These are phyloP conservation scores for Nemotelus pantherinus DNA, from an alignment of 2,888 invertebrate species.

Conservation along the genomic window DNA sequence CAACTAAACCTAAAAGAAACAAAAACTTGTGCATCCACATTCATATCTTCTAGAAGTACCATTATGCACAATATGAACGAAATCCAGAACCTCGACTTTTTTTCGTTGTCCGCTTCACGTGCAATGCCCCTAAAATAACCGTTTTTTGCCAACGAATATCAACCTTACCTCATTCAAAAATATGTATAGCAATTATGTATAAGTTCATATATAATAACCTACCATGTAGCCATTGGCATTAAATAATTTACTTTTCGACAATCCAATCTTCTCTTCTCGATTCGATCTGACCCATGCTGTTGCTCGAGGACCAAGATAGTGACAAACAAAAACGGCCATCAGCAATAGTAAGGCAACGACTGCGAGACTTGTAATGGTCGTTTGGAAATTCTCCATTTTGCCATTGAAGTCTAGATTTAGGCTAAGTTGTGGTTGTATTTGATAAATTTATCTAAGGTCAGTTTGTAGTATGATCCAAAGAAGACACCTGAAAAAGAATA, in stretches of 20 bases:
- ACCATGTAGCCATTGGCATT: slow-evolving; percentile 76
- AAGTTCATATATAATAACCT: slow-evolving; percentile 54
- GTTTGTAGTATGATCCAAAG: background rate
- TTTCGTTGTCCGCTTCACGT: too few species aligned
- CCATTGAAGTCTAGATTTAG: slow-evolving; percentile 27
- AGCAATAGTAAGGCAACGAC: slow-evolving; percentile 60
- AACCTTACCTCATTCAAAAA: too few species aligned
- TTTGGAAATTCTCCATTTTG: slow-evolving; percentile 58
- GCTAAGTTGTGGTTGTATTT: background rate
- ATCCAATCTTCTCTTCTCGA: slow-evolving; percentile 64
- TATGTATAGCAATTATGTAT: background rate
- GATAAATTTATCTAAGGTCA: background rate
- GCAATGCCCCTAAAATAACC: too few species aligned
- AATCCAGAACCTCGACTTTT: too few species aligned
- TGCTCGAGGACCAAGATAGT: slow-evolving; percentile 61
- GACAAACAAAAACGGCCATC: slow-evolving; percentile 60
- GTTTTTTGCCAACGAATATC: too few species aligned
- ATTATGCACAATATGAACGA: too few species aligned
- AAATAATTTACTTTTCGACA: slow-evolving; percentile 66
- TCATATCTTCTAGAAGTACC: too few species aligned
- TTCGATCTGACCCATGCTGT: slow-evolving; percentile 63
- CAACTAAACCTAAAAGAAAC: too few species aligned
- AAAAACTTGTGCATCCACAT: too few species aligned
- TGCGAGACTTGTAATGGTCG: slow-evolving; percentile 59
- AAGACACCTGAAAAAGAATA: slow-evolving; percentile 31